These are phyloP conservation scores for Galerucella nymphaeae DNA, from an alignment of 2,888 invertebrate genomes.

Conservation along the genomic window DNA sequence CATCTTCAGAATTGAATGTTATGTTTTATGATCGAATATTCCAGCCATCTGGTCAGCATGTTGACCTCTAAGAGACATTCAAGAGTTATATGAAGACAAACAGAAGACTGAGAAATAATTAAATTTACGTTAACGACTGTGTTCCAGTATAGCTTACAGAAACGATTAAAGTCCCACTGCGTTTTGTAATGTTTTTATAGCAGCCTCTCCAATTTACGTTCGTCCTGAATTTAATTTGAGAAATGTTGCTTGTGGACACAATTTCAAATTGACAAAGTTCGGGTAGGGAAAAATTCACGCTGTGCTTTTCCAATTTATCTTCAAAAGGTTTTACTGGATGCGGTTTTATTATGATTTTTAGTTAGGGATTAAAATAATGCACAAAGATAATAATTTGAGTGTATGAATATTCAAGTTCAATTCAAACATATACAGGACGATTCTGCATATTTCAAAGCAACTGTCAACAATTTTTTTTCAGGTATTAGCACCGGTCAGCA, in stretches of 20 bases:
- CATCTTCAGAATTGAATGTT: too few relatives aligned
- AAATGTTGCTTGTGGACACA: background rate
- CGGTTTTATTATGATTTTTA: background rate
- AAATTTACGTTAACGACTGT: slow-evolving; percentile 5
- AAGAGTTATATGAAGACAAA: background rate
- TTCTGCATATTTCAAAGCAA: too few relatives aligned
- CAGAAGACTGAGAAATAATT: background rate
- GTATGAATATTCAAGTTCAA: background rate
- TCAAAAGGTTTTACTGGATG: background rate
- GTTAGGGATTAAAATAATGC: background rate
- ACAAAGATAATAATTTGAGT: background rate
- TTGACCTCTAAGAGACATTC: too few relatives aligned
- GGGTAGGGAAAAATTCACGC: background rate
- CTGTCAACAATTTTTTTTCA: too few relatives aligned
- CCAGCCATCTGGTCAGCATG: too few relatives aligned
- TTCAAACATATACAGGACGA: too few relatives aligned
- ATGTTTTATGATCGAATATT: too few relatives aligned
- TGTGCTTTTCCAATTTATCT: background rate
- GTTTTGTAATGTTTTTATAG: slow-evolving; percentile 33
- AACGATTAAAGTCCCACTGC: slow-evolving; percentile 17
- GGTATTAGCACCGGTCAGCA: too few relatives aligned
- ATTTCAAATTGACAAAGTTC: background rate
- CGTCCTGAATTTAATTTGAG: slow-evolving; percentile 24
- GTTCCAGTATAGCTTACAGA: slow-evolving; percentile 23
- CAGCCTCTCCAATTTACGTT: slow-evolving; percentile 11